Evolutionary conservation across 2,888 invertebrate species (phyloP), one percentile per base, ranked within the genome.

Genomic region (Pheosia gnoma): DNA sequence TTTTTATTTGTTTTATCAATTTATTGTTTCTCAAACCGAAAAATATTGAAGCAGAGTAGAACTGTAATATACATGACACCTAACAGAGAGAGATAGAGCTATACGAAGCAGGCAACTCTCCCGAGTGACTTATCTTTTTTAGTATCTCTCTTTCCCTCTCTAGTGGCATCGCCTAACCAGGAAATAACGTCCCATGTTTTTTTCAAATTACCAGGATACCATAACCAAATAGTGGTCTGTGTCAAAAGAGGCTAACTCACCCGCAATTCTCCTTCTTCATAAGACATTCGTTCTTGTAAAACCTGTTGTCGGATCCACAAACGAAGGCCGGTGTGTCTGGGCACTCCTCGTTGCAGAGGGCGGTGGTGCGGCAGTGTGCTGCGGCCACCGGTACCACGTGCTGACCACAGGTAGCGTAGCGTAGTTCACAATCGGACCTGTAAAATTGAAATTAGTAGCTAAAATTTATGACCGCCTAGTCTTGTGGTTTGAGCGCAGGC

Each of bases 231-330:
- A n/a, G 43, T 41, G 5, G 5, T 41, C 25, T 25, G 25, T 41
- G 3, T 45, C 11, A 45, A 10, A 10, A 45, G 3, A 4, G 45
- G 8, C 4, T 10, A 9, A 80, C 85, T 67, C 80, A 96, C 97
- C 97, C 98, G 90, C 98, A 98, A 84, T 98, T 98, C 83, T 96
- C 96, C 84, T 96, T 95, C 87, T 97, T 97, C 98, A 98, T 98
- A 84, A 97, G 96, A 82, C 98, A 98, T 89, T 97, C 97, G 86
- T 97, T 98, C 80, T 96, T 96, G 89, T 98, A 98, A 85, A 98
- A 97, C 82, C 97, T 96, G 88, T 97, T 97, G 88, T 98, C 98
- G 8, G 97, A 98, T 47, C 97, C 98, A 84, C 98, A 98, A 59
- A 98, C 97, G 83, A 97, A 98, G 68, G 96, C 96, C n/a, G 96